Conservation (phyloP, 2,888 invertebrate genomes). For the Aleiodes alternator region DNA sequence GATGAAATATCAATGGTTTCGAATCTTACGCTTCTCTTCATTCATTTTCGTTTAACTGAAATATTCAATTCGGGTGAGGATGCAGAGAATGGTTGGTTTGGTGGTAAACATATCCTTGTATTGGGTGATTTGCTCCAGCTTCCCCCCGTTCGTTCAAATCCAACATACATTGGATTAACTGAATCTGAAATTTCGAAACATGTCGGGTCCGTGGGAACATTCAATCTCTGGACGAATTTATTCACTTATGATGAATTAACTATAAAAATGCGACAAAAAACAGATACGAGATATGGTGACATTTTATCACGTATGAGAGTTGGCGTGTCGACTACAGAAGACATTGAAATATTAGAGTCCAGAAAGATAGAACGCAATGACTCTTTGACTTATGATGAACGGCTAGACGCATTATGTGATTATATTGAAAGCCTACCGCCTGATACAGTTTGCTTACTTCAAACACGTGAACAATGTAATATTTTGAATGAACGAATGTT, state of each 20-base stretch:
- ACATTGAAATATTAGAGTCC: slow-evolving; percentile 7
- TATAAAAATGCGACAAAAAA: slow-evolving; percentile 38
- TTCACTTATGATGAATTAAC: slow-evolving; percentile 38
- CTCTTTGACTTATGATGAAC: not conserved
- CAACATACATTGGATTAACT: slow-evolving; percentile 18
- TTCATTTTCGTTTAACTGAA: slow-evolving; percentile 60
- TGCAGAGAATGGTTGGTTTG: slow-evolving; percentile 50
- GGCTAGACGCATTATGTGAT: slow-evolving; percentile 35
- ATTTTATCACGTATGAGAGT: slow-evolving; percentile 23
- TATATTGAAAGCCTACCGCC: slow-evolving; percentile 15
- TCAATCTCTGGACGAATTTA: slow-evolving; percentile 14
- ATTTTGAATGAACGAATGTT: slow-evolving; percentile 29
- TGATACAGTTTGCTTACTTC: slow-evolving; percentile 8
- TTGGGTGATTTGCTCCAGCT: slow-evolving; percentile 40
- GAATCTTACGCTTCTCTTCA: slow-evolving; percentile 52
- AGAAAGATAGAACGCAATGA: slow-evolving; percentile 19
- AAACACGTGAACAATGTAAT: not conserved
- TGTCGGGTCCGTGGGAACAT: slow-evolving; percentile 43
- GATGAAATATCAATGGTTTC: slow-evolving; percentile 63
- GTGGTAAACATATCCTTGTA: slow-evolving; percentile 17
- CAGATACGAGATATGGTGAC: slow-evolving; percentile 10
- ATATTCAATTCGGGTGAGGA: slow-evolving; percentile 63
- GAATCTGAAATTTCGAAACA: not conserved
- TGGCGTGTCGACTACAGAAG: slow-evolving; percentile 11
- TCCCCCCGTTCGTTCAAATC: slow-evolving; percentile 24